Base-by-base conservation (phyloP, 2,113 vertebrate genomes). In the Fulica atra region DNA sequence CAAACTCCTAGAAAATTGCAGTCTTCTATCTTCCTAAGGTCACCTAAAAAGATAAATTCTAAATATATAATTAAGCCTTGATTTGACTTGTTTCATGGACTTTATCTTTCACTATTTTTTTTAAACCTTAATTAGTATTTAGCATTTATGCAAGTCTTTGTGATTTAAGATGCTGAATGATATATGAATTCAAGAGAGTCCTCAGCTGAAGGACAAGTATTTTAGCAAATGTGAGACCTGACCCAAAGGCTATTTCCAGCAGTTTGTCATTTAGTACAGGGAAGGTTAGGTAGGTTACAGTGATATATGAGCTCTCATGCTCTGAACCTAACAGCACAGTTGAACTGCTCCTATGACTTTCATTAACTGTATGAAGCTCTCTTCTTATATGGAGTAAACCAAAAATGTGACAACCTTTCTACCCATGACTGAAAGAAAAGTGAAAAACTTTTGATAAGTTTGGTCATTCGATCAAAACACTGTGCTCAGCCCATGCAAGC, bases 201-300 rank as follows among this genome's bases (percentile, higher is more conserved):
- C 96, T 97, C 40, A 84, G 77, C 95, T 97, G 97, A 98, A 98
- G 95, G 96, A 96, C 93, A 93, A 93, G 95, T 96, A 97, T 97
- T 98, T 98, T 88, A 97, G 95, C 85, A 94, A 96, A 92, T 92
- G 94, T 20, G 88, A 95, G 92, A 97, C 96, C 96, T 96, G 96
- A 97, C 97, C 97, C 82, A 92, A 93, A 97, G 97, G 94, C 97
- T 97, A 97, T 98, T 98, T 97, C 94, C 96, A 97, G 97, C 97
- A 97, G 96, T 98, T 98, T 98, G 98, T 98, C 98, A 98, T 97
- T 97, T 97, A 94, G 96, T 97, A 97, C 97, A 97, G 96, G 79
- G 97, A 98, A 98, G 97, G 98, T 98, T 96, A 97, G 96, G 82
- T 57, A 97, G 98, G 98, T 97, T 97, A 81, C 87, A 93, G 42